Evolutionary conservation across 2,113 vertebrate genomes (phyloP).

Genomic region (Cyanocitta stelleri): DNA sequence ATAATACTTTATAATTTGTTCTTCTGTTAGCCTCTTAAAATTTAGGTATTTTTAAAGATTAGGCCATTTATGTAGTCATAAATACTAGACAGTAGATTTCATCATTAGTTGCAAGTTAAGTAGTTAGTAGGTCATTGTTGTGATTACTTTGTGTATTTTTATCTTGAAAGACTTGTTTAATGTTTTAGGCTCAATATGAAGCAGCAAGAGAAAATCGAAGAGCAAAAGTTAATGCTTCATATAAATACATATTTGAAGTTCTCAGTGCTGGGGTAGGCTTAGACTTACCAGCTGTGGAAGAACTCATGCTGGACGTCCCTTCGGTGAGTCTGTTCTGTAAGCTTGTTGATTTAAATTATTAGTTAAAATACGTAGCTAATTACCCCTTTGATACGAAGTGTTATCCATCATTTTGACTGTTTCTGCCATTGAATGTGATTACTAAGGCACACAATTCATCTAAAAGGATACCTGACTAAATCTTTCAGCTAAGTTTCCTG

Average conservation of each 20-base stretch:
- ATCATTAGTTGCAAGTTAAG: not conserved
- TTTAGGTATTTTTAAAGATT: not conserved
- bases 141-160: not conserved
- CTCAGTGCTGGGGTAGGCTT: conserved; percentile 68
- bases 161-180: not conserved
- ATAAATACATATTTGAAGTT: conserved; percentile 80
- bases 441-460: not conserved
- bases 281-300: conserved; percentile 67
- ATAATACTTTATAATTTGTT: not conserved
- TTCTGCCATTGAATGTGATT: not conserved
- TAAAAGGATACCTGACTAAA: not conserved
- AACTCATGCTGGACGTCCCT: conserved; percentile 78
- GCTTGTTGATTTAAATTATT: not conserved
- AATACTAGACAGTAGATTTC: not conserved
- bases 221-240: conserved; percentile 63
- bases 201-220: conserved; percentile 73
- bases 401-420: not conserved
- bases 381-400: not conserved
- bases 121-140: not conserved
- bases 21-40: not conserved
- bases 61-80: not conserved
- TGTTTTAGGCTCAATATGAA: conserved; percentile 71
- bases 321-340: conserved; percentile 72
- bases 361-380: not conserved
- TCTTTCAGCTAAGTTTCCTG: not conserved